Base-by-base conservation (phyloP, 2,797 vertebrate species). In the Babyrousa celebensis region DNA sequence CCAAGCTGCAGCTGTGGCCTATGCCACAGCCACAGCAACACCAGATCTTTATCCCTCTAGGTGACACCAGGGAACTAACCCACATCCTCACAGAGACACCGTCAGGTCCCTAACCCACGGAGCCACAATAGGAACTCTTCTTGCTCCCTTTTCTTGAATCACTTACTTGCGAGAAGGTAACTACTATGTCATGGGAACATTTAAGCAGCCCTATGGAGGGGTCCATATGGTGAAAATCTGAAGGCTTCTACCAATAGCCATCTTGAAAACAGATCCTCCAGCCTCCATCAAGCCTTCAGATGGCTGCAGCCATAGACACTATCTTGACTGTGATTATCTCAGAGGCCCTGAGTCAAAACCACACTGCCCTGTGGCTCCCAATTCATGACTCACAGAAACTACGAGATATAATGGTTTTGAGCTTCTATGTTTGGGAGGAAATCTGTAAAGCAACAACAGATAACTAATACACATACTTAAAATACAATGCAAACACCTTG, bases 131-230 rank as follows among this genome's bases (percentile, higher is more conserved):
- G 43, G 43, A 48, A 48, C 43, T 48, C 27, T 79, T 80, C 62
- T 84, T 75, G 52, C 32, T 96, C 60, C 85, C 23, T 93, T 83
- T 88, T 75, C 65, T 93, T 85, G 29, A 12, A 43, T 92, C 60
- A 90, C 16, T 48, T 54, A 12, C 36, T 91, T 48, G 32, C 29
- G 60, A 67, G 27, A 94, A 91, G 91, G 25, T 79, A 79, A 62
- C 29, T 60, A 36, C 94, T 25, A 70, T 52, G 18, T 74, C 71
- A 63, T 94, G 67, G 88, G 2, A 3, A 78, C 65, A 79, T 86
- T 86, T 43, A 86, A 92, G 62, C 58, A 82, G 36, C 54, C 29
- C 48, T 86, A 27, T 54, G 60, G 65, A 89, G 82, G 92, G 43
- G 65, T 83, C 58, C 54, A 54, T n/a, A 70, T 78, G 52, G 52